Conservation (phyloP, 2,888 invertebrate species). For the Rotaria sp. region DNA sequence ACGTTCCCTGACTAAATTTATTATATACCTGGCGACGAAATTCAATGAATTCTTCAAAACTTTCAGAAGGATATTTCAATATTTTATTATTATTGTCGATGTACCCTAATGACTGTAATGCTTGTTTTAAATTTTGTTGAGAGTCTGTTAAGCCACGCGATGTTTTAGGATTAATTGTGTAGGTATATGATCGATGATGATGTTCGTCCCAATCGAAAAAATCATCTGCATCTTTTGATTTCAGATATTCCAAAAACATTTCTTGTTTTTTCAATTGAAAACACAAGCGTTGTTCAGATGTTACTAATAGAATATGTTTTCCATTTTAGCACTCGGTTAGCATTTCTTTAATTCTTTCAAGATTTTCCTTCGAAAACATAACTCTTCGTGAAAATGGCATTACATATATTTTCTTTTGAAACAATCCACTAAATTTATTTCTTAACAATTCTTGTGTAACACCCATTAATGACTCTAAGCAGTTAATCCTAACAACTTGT, state of each 20-base stretch:
- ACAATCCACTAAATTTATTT: neutral
- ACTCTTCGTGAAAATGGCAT: neutral
- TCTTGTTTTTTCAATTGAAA: constrained; percentile 19
- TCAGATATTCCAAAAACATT: neutral
- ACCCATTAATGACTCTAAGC: neutral
- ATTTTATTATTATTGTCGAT: neutral
- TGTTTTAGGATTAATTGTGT: too few relatives aligned
- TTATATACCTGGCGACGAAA: too few relatives aligned
- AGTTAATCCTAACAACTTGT: neutral
- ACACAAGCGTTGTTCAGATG: neutral
- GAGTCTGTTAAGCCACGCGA: too few relatives aligned
- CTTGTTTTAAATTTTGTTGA: neutral
- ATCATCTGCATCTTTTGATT: neutral
- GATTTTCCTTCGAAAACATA: neutral
- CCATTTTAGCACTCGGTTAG: neutral
- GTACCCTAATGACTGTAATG: neutral
- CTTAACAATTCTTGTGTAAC: neutral
- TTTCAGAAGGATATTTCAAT: neutral
- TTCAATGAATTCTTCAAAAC: neutral
- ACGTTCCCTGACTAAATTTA: too few relatives aligned
- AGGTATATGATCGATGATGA: neutral
- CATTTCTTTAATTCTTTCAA: neutral
- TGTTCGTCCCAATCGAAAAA: neutral
- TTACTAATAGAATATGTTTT: constrained; percentile 23
- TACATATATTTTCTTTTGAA: neutral